Percentiles rank a stretch among this genome's conserved stretches.
These are phyloP conservation scores for Oreocharis arfaki DNA, from an alignment of 2,113 vertebrate species.

Conservation along the genomic window DNA sequence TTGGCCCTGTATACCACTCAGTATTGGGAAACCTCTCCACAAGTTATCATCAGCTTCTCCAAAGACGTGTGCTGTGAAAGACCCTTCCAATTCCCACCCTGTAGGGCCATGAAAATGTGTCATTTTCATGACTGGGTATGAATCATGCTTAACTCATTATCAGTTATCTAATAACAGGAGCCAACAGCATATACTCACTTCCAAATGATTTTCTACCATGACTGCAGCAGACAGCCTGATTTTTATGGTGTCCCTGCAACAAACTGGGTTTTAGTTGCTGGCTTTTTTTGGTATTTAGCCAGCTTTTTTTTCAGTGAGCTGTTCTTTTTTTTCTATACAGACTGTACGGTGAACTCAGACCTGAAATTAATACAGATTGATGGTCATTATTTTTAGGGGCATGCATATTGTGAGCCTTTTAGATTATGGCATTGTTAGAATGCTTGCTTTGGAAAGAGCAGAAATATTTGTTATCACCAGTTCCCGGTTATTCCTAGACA, in stretches of 20 bases:
- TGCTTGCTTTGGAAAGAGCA: not conserved
- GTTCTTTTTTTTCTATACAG: not conserved
- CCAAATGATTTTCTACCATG: not conserved
- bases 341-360: not conserved
- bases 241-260: not conserved
- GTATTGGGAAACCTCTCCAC: not conserved
- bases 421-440: not conserved
- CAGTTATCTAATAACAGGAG: not conserved
- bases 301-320: not conserved
- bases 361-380: not conserved
- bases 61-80: not conserved
- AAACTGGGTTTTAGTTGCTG: not conserved
- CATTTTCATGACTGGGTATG: not conserved
- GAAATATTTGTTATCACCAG: not conserved
- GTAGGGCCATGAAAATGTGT: not conserved
- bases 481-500: not conserved
- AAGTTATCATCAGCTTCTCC: not conserved
- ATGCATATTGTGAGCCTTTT: not conserved
- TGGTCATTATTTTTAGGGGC: not conserved
- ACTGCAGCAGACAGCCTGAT: not conserved
- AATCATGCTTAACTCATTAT: not conserved
- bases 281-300: not conserved
- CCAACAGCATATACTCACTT: not conserved
- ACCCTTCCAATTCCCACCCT: not conserved
- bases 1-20: not conserved